A percentile compares a stretch with the other conserved stretches of the same genome.
Evolutionary conservation across 2,113 vertebrate species (phyloP).

Genomic region (Gymnocephalus cernua): DNA sequence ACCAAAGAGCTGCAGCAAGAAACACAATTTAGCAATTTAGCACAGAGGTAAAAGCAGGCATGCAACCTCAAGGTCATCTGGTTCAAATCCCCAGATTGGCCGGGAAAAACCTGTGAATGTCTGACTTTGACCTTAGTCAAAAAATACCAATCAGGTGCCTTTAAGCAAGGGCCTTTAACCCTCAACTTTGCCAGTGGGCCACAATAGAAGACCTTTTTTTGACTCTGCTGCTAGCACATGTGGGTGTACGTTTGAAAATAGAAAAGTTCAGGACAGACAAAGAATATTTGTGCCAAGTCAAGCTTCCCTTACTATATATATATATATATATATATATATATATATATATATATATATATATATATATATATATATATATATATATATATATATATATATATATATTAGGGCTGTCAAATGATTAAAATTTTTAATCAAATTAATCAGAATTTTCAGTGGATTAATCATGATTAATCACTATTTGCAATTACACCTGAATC

Average conservation of each 20-base stretch:
- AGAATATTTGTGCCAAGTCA: background rate
- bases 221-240: background rate
- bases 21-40: conserved; percentile 14
- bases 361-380: too few relatives aligned
- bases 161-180: conserved; percentile 48
- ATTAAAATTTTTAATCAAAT: too few relatives aligned
- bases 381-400: too few relatives aligned
- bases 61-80: conserved; percentile 25
- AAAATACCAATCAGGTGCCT: conserved; percentile 36
- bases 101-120: conserved; percentile 36
- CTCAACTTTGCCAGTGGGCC: conserved; percentile 10
- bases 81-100: conserved; percentile 45
- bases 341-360: too few relatives aligned
- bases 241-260: conserved; percentile 31
- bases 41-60: conserved; percentile 13
- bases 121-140: conserved; percentile 48
- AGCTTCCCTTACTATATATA: background rate
- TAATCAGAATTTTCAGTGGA: too few relatives aligned
- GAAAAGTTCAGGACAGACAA: background rate
- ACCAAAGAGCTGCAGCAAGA: conserved; percentile 3
- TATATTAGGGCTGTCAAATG: too few relatives aligned
- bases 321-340: too few relatives aligned
- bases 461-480: too few relatives aligned
- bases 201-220: conserved; percentile 15
- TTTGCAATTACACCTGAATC: too few relatives aligned